These are phyloP conservation scores for Meteorus cinctellus DNA, from an alignment of 2,888 invertebrate species.

Conservation along the genomic window DNA sequence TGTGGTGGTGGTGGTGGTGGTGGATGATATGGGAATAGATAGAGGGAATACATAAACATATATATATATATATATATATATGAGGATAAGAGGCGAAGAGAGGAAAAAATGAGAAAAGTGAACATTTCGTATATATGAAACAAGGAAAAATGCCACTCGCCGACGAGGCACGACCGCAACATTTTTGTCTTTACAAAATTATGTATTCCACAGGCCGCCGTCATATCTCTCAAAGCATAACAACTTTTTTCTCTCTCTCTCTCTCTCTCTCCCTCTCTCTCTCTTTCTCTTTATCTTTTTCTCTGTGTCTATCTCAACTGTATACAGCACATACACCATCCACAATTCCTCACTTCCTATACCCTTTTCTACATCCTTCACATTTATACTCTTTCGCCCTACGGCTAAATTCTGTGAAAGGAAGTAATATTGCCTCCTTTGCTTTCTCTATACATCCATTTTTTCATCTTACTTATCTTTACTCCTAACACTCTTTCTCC, in stretches of 20 bases:
- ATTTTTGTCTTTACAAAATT: conserved; percentile 74
- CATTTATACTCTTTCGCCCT: conserved; percentile 53
- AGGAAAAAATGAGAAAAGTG: conserved; percentile 49
- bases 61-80: not conserved
- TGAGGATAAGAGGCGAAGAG: not conserved
- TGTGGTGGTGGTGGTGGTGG: conserved; percentile 9
- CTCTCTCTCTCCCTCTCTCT: conserved; percentile 29
- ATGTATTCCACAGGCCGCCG: conserved; percentile 73
- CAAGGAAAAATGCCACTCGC: conserved; percentile 71
- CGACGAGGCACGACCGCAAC: conserved; percentile 56
- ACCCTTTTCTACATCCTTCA: conserved; percentile 11
- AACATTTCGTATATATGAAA: conserved; percentile 69
- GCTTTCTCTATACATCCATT: conserved; percentile 52
- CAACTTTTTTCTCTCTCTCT: conserved; percentile 69
- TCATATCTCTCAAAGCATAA: conserved; percentile 73
- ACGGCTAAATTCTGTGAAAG: not conserved
- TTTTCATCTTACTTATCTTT: conserved; percentile 64
- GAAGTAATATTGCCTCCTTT: not conserved
- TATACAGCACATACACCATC: conserved; percentile 3
- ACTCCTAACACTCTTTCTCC: too few species aligned
- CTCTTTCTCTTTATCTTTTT: not conserved
- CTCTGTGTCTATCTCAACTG: not conserved
- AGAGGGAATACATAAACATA: not conserved
- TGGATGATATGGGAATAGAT: conserved; percentile 17
- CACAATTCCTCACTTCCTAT: conserved; percentile 10